Evolutionary conservation across 2,888 invertebrate species (phyloP).

Genomic region (Habroteleia sp.): DNA sequence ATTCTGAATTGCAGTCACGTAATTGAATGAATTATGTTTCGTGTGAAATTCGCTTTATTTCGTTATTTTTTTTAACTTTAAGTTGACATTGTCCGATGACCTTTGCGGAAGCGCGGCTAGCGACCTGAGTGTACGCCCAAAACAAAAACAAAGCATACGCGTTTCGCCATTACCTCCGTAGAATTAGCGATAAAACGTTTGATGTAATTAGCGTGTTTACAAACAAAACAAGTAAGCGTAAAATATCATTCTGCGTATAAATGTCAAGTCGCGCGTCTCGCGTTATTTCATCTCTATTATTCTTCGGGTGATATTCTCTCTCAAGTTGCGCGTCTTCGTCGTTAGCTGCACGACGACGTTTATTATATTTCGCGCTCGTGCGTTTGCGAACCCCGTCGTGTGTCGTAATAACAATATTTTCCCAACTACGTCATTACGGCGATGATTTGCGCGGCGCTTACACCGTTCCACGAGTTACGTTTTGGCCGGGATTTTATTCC

Average conservation of each 20-base stretch:
- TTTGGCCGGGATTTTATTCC: constrained; percentile 14
- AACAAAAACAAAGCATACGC: constrained; percentile 5
- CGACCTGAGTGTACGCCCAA: constrained; percentile 5
- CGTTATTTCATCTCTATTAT: constrained; percentile 54
- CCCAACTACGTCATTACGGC: constrained; percentile 18
- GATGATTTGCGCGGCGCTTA: constrained; percentile 15
- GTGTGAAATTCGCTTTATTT: too few relatives aligned
- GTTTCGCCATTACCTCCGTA: constrained; percentile 14
- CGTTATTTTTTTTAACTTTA: too few relatives aligned
- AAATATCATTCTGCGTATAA: constrained; percentile 46
- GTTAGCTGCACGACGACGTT: constrained; percentile 28
- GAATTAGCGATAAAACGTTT: constrained; percentile 15
- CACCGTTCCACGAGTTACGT: background rate
- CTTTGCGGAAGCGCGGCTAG: constrained; percentile 5
- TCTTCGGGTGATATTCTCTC: constrained; percentile 15
- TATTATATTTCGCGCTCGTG: constrained; percentile 21
- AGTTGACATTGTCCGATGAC: constrained; percentile 9
- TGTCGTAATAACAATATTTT: constrained; percentile 37
- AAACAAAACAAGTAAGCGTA: constrained; percentile 50
- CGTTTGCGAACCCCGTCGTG: constrained; percentile 10
- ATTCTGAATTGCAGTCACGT: too few relatives aligned
- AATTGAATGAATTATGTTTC: too few relatives aligned
- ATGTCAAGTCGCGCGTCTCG: constrained; percentile 42
- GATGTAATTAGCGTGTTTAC: constrained; percentile 51
- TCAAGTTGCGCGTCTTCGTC: constrained; percentile 34